Evolutionary conservation across 2,113 vertebrate genomes (phyloP).

Genomic region (Picathartes gymnocephalus): DNA sequence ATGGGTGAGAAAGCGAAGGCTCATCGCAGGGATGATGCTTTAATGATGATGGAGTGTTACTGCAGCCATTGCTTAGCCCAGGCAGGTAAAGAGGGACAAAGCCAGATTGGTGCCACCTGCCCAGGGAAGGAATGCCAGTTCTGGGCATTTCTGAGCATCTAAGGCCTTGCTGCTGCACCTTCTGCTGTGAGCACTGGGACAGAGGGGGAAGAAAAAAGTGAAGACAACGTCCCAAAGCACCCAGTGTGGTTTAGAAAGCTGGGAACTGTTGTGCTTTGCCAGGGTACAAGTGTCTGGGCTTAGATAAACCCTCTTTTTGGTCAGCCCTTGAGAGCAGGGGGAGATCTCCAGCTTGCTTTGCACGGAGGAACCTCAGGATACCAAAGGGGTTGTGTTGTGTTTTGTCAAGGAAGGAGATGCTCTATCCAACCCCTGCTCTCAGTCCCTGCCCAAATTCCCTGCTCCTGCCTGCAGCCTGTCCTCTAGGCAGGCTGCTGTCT

Average conservation of each 20-base stretch:
- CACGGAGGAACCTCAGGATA: neutral
- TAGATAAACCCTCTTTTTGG: neutral
- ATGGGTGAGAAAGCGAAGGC: neutral
- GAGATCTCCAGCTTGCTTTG: neutral
- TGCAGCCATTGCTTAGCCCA: neutral
- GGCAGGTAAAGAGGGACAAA: neutral
- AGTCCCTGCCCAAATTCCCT: neutral
- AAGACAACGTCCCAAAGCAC: neutral
- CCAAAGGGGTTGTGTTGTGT: neutral
- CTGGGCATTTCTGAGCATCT: neutral
- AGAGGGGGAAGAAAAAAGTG: neutral
- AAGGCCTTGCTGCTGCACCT: neutral
- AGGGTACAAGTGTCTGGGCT: neutral
- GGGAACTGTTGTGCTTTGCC: neutral
- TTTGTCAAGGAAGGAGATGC: neutral
- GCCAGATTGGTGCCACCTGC: accelerated
- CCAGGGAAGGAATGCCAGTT: neutral
- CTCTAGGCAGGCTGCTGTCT: neutral
- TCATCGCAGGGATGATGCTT: neutral
- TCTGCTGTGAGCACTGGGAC: neutral
- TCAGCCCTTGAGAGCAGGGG: neutral
- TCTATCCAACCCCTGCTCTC: accelerated
- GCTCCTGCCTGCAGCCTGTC: neutral
- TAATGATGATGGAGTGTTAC: neutral
- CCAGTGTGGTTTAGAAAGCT: neutral